A percentile compares a stretch with the other conserved stretches of the same genome.
Conservation (phyloP, 1,140 invertebrate genomes). For the Lasaia peninsularis region DNA sequence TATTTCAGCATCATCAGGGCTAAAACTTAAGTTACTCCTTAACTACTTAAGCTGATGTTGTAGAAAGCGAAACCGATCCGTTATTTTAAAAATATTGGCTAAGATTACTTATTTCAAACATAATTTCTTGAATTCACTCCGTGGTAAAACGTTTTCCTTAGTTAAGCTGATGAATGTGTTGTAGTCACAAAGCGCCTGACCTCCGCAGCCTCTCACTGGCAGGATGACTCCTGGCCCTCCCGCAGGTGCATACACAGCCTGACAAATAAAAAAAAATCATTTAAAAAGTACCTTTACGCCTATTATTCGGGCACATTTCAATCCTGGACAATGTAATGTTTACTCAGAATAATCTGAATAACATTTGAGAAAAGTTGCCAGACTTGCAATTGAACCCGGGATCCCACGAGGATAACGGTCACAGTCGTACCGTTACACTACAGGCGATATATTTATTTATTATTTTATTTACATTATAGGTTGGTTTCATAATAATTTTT, state of each 20-base stretch:
- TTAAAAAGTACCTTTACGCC: neutral
- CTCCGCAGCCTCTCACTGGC: conserved; percentile 7
- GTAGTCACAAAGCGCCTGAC: conserved; percentile 14
- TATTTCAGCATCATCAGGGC: too few relatives aligned
- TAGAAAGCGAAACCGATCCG: neutral
- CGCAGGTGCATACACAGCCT: conserved; percentile 8
- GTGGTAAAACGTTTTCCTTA: conserved; percentile 4
- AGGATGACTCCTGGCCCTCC: neutral
- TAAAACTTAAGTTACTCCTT: too few relatives aligned
- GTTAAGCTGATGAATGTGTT: conserved; percentile 13
- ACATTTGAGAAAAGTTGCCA: too few relatives aligned
- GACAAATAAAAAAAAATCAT: neutral
- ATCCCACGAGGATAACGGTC: too few relatives aligned
- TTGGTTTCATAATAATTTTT: too few relatives aligned
- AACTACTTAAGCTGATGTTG: too few relatives aligned
- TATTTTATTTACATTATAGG: too few relatives aligned
- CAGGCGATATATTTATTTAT: too few relatives aligned
- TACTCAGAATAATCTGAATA: too few relatives aligned
- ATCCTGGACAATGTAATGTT: too few relatives aligned
- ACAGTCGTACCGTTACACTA: too few relatives aligned
- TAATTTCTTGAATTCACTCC: conserved; percentile 13
- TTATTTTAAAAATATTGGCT: neutral
- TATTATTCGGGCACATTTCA: neutral
- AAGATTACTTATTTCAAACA: neutral
- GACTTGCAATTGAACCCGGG: too few relatives aligned